phyloP scores from a whole-genome alignment of 2,888 invertebrate genomes.

The Drosophila ustulata region DNA sequence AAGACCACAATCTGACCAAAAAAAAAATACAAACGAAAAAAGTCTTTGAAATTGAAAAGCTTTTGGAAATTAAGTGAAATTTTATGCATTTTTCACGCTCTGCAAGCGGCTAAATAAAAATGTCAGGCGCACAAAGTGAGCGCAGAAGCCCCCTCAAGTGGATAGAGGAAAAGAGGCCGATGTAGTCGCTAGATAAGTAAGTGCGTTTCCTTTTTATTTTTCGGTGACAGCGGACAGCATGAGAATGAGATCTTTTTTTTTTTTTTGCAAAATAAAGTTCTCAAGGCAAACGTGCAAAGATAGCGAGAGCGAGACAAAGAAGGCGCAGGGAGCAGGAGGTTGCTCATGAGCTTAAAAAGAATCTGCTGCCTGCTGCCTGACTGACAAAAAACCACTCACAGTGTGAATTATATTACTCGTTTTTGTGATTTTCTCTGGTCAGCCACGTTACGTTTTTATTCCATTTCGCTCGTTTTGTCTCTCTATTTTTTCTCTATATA shows the following conservation, averaged over 20 bases:
- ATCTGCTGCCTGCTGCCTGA: conserved; percentile 17
- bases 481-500: neutral
- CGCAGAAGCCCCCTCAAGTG: neutral
- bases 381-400: conserved; percentile 19
- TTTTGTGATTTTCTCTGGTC: conserved; percentile 52
- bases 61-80: conserved; percentile 79
- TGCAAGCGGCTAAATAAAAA: conserved; percentile 78
- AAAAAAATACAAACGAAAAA: conserved; percentile 24
- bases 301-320: conserved; percentile 13
- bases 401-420: conserved; percentile 61
- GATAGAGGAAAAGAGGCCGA: conserved; percentile 17
- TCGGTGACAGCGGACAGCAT: conserved; percentile 62
- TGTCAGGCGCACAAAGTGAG: conserved; percentile 71
- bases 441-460: conserved; percentile 33
- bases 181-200: conserved; percentile 70
- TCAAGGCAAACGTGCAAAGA: conserved; percentile 45
- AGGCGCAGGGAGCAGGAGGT: neutral
- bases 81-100: conserved; percentile 81
- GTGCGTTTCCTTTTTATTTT: conserved; percentile 62
- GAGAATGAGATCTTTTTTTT: conserved; percentile 22
- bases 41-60: conserved; percentile 69
- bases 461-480: neutral
- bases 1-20: conserved; percentile 37
- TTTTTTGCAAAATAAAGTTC: conserved; percentile 65
- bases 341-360: conserved; percentile 15